Evolutionary conservation across 1,140 invertebrate species (phyloP).

Genomic region (Apis cerana): DNA sequence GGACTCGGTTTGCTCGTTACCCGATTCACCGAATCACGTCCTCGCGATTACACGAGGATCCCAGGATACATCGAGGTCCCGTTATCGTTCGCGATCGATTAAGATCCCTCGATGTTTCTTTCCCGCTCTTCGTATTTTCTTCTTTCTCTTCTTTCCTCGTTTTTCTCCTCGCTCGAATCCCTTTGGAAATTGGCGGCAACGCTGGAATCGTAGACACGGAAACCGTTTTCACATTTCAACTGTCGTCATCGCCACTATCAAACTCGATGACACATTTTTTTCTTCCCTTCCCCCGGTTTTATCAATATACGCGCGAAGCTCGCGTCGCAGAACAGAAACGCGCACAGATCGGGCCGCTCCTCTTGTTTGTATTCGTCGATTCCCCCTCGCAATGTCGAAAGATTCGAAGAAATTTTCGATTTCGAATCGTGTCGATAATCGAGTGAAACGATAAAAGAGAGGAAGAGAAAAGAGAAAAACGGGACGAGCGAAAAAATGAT

Average conservation of each 20-base stretch:
- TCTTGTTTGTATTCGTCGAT: neutral
- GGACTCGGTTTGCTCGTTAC: slow-evolving; percentile 35
- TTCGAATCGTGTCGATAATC: neutral
- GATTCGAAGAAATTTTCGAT: neutral
- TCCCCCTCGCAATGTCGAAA: no score
- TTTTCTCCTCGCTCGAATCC: neutral
- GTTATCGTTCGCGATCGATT: slow-evolving; percentile 67
- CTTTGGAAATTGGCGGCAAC: neutral
- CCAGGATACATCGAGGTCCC: slow-evolving; percentile 56
- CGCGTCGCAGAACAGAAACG: neutral
- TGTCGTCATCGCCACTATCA: neutral
- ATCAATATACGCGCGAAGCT: neutral
- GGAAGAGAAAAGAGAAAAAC: neutral
- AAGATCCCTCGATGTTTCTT: slow-evolving; percentile 45
- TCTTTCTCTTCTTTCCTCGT: neutral
- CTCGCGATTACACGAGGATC: slow-evolving; percentile 37
- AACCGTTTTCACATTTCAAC: neutral
- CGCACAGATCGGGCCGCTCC: neutral
- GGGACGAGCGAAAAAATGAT: neutral
- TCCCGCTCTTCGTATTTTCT: slow-evolving; percentile 18
- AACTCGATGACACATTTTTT: neutral
- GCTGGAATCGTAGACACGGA: neutral
- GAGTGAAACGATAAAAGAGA: neutral
- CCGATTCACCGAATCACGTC: slow-evolving; percentile 50
- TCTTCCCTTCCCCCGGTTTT: neutral